A percentile compares a stretch with the other conserved stretches of the same genome.
Conservation (phyloP, 2,888 invertebrate species). For the Heliconius sara region DNA sequence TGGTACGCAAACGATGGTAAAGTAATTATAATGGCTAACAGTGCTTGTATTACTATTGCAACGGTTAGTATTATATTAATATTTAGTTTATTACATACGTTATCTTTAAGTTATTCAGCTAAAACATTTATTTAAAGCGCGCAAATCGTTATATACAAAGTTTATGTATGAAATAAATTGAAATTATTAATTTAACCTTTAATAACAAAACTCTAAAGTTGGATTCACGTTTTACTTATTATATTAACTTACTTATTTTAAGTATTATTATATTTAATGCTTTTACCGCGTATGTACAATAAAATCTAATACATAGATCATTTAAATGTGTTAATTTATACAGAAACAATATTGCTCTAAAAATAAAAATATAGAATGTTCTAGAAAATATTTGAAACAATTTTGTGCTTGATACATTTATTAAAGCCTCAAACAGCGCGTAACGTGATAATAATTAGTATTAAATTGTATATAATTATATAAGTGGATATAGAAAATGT, state of each 20-base stretch:
- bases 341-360: neutral
- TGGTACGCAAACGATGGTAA: conserved; percentile 80
- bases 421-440: conserved; percentile 63
- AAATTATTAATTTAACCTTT: neutral
- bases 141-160: neutral
- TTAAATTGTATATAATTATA: conserved; percentile 74
- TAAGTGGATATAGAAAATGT: conserved; percentile 63
- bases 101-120: conserved; percentile 38
- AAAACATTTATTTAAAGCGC: conserved; percentile 17
- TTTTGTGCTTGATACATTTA: conserved; percentile 45
- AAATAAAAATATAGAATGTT: conserved; percentile 1
- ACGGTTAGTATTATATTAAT: conserved; percentile 56
- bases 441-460: conserved; percentile 84
- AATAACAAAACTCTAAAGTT: neutral
- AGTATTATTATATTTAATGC: neutral
- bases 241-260: neutral
- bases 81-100: conserved; percentile 51
- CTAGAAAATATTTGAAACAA: conserved; percentile 28
- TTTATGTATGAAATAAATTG: neutral
- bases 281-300: neutral
- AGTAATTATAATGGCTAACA: conserved; percentile 59
- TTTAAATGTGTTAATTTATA: neutral
- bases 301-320: neutral
- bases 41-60: conserved; percentile 52
- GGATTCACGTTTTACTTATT: neutral